Evolutionary conservation across 2,113 vertebrate species (phyloP).

Genomic region (Python bivittatus): DNA sequence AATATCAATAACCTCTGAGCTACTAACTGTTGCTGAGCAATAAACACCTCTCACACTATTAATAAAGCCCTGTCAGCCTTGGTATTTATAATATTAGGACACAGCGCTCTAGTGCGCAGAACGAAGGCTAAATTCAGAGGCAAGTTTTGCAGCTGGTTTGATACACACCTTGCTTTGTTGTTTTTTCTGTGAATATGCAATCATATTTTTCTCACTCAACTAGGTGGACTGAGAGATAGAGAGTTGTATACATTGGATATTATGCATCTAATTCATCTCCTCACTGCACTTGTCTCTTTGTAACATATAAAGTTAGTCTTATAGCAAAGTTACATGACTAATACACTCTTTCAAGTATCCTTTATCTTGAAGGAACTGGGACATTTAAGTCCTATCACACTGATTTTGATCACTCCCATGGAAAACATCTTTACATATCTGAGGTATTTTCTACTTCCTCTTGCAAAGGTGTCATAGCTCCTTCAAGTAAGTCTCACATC

Average conservation of each 20-base stretch:
- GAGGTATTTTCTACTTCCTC: background rate
- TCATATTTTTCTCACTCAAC: conserved; percentile 13
- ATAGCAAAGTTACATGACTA: background rate
- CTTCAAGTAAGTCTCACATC: background rate
- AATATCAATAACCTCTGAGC: conserved; percentile 64
- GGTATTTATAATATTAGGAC: conserved; percentile 70
- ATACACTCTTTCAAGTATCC: background rate
- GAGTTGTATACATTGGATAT: background rate
- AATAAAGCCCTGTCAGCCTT: conserved; percentile 71
- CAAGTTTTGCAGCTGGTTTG: background rate
- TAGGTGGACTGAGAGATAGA: background rate
- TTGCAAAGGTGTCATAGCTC: background rate
- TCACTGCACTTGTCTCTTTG: conserved; percentile 9
- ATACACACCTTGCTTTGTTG: background rate
- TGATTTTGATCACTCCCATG: background rate
- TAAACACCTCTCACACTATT: conserved; percentile 70
- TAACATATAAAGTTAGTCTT: background rate
- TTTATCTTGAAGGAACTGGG: background rate
- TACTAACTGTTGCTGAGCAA: conserved; percentile 73
- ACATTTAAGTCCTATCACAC: background rate
- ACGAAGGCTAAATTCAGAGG: conserved; percentile 59
- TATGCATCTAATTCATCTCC: conserved; percentile 9
- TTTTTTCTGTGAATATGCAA: background rate
- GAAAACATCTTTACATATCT: background rate
- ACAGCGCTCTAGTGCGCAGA: conserved; percentile 59